Evolutionary conservation across 1,140 invertebrate species (phyloP), one percentile per base, ranked within the genome.

Genomic region (Oedothorax gibbosus): DNA sequence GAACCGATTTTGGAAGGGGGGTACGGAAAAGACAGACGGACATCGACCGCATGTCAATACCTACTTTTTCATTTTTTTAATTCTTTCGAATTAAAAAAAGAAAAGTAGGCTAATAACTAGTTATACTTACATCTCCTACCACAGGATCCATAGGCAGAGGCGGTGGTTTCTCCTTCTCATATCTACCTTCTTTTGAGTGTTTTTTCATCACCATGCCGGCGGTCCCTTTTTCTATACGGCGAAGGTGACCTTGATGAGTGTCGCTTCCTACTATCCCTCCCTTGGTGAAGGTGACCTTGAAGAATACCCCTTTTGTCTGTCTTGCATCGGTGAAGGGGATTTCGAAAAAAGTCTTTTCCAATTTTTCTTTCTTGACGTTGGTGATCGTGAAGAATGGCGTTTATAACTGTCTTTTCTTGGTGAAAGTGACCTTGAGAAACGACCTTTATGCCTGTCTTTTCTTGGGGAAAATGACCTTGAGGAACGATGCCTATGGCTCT

Each of bases 111-210:
- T 14, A 4, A 66, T 18, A 35, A 71, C 9, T 53, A 71, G 11
- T 0, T 18, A 10, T 53, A 20, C 60, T 60, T 73, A 85, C 89
- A 89, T 56, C 89, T 88, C 86, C 88, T 72, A 79, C 87, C 72
- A 85, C 87, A 49, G 85, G 88, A 81, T 86, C 87, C 18, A 83
- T 12, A 11, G 87, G 88, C 20, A 85, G 21, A 7, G 57, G 35
- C 8, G 60, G 35, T 71, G 68, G 69, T 14, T 83, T 86, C 51
- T 87, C 86, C 15, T 65, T 65, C 14, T 85, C 69, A 21, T 57
- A 35, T 83, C 56, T 64, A 49, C 76, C 71, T 10, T 86, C 72
- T 20, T 60, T 20, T 0, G 65, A 86, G 54, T 85, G 66, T 66
- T 10, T 21, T 49, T 9, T 79, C 75, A 14, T 51, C 15, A 21